Conservation (phyloP, 1,140 invertebrate species). For the Cydia splendana region DNA sequence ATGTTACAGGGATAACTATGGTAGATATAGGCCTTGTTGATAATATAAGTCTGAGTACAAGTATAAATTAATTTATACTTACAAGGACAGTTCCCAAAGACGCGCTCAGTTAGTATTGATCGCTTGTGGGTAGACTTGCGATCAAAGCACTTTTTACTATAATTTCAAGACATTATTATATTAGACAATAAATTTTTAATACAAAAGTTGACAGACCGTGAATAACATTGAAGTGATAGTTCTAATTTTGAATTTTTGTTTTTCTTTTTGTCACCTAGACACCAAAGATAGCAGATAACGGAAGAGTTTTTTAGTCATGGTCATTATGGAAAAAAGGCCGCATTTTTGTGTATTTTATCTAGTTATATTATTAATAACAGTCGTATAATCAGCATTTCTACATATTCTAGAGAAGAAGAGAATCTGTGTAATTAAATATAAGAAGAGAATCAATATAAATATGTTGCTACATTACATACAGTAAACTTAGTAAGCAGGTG, state of each 20-base stretch:
- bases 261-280: slow-evolving; percentile 35
- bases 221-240: neutral
- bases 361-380: no score
- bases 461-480: no score
- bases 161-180: slow-evolving; percentile 66
- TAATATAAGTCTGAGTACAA: neutral
- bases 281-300: neutral
- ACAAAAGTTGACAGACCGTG: neutral
- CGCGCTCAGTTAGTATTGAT: slow-evolving; percentile 5
- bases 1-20: neutral
- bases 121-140: slow-evolving; percentile 54
- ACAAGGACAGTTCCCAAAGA: neutral
- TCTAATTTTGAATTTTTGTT: slow-evolving; percentile 57
- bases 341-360: no score
- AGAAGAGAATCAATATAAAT: no score
- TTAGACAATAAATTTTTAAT: neutral
- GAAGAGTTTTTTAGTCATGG: neutral
- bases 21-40: neutral
- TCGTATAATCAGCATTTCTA: no score
- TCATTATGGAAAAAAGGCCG: no score
- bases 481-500: no score
- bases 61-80: neutral
- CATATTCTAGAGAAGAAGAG: no score
- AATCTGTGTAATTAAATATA: no score
- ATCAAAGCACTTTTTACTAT: slow-evolving; percentile 65